Evolutionary conservation across 1,140 invertebrate species (phyloP).

Genomic region (Bombyx mandarina): DNA sequence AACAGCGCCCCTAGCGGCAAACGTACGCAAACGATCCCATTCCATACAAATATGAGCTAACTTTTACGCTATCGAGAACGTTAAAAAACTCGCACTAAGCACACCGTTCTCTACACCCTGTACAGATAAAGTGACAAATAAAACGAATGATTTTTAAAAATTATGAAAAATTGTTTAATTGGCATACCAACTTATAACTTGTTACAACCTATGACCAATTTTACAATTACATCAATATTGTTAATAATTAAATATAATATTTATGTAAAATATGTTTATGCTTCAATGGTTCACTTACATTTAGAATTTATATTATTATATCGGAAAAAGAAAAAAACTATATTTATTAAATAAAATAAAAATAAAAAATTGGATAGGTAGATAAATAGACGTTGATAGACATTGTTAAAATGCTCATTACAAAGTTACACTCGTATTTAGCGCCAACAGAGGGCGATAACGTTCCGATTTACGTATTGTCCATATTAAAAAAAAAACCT

Average conservation of each 20-base stretch:
- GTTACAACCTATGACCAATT: constrained; percentile 70
- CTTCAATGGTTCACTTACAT: constrained; percentile 68
- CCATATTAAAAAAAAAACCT: constrained; percentile 34
- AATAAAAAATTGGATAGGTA: constrained; percentile 29
- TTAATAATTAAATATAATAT: constrained; percentile 71
- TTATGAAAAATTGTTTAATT: constrained; percentile 71
- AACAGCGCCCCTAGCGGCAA: too few relatives aligned
- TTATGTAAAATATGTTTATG: constrained; percentile 70
- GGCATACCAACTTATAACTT: constrained; percentile 68
- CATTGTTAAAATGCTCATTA: constrained; percentile 12
- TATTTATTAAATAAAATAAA: constrained; percentile 52
- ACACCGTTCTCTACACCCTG: too few relatives aligned
- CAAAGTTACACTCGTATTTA: constrained; percentile 3
- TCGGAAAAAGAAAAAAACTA: constrained; percentile 43
- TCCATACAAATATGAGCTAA: too few relatives aligned
- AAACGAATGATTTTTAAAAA: constrained; percentile 58
- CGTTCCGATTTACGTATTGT: constrained; percentile 11
- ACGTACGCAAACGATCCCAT: too few relatives aligned
- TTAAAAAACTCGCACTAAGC: too few relatives aligned
- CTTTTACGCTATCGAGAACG: too few relatives aligned
- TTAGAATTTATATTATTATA: constrained; percentile 68
- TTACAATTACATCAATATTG: constrained; percentile 70
- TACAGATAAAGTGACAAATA: constrained; percentile 26
- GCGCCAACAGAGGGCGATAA: too few relatives aligned
- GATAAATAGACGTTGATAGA: not conserved